Percentiles rank a stretch among this genome's conserved stretches.
Evolutionary conservation across 2,797 vertebrate species (phyloP).

Genomic region (Schizopygopsis malacanthus): DNA sequence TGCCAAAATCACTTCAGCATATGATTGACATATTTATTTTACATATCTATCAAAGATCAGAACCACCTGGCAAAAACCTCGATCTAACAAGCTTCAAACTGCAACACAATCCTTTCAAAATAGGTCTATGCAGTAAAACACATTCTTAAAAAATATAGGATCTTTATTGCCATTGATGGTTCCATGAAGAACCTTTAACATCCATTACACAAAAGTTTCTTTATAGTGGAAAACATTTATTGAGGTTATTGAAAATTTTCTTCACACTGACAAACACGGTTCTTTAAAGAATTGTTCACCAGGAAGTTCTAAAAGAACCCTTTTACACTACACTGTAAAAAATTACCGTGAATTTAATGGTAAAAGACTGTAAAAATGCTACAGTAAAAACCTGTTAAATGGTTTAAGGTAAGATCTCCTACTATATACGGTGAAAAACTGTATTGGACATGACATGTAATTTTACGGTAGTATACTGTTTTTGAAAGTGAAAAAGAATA

Average conservation of each 20-base stretch:
- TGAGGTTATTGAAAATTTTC: neutral
- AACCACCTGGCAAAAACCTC: constrained; percentile 27
- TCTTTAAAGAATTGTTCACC: neutral
- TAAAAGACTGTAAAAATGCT: too few relatives aligned
- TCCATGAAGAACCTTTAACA: neutral
- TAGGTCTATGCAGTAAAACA: neutral
- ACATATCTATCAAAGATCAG: constrained; percentile 39
- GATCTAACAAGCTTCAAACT: neutral
- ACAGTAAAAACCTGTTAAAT: too few relatives aligned
- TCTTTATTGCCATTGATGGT: neutral
- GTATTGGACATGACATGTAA: too few relatives aligned
- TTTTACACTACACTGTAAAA: neutral
- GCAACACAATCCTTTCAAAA: neutral
- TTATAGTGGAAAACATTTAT: neutral
- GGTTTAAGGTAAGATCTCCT: too few relatives aligned
- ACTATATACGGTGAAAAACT: too few relatives aligned
- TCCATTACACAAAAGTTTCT: neutral
- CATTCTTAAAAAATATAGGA: neutral
- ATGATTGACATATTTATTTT: constrained; percentile 57
- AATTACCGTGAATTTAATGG: too few relatives aligned
- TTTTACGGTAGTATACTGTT: too few relatives aligned
- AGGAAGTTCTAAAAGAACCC: neutral
- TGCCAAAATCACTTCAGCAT: constrained; percentile 43
- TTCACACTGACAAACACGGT: neutral
- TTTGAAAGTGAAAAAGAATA: too few relatives aligned